phyloP scores from a whole-genome alignment of 2,797 vertebrate genomes.

The Diceros bicornis region DNA sequence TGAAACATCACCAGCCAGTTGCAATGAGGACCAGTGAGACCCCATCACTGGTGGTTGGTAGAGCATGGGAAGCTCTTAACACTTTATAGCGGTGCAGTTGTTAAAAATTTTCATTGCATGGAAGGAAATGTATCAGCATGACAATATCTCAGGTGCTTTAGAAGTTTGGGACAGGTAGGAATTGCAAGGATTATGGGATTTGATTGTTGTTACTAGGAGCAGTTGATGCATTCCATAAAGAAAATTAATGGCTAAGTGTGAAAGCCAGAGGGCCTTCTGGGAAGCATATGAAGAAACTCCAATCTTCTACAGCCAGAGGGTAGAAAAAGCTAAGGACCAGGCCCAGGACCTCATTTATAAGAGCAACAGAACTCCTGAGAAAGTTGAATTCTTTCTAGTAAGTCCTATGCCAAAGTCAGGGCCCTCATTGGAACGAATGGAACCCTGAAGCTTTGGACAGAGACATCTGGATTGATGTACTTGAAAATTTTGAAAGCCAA shows the following conservation, averaged over 20 bases:
- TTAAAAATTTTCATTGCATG: not conserved
- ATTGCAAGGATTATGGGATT: not conserved
- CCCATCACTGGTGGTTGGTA: not conserved
- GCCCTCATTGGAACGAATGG: not conserved
- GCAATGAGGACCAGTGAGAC: not conserved
- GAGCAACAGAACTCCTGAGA: not conserved
- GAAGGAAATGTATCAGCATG: not conserved
- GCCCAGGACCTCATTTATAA: not conserved
- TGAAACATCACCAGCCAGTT: not conserved
- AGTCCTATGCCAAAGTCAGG: not conserved
- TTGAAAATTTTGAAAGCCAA: not conserved
- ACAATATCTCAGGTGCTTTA: not conserved
- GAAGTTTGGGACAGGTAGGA: not conserved
- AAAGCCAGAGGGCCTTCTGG: not conserved
- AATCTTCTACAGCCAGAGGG: not conserved
- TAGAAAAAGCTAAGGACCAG: not conserved
- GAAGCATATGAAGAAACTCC: not conserved
- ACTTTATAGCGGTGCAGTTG: not conserved
- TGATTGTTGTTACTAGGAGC: not conserved
- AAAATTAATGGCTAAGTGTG: not conserved
- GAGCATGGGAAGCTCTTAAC: not conserved
- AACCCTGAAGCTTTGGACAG: not conserved
- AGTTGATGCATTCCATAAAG: not conserved
- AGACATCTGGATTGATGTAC: not conserved
- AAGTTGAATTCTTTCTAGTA: not conserved